phyloP scores from a whole-genome alignment of 37 sponge, comb jelly and placozoan species.

The Aphrocallistes beatrix region DNA sequence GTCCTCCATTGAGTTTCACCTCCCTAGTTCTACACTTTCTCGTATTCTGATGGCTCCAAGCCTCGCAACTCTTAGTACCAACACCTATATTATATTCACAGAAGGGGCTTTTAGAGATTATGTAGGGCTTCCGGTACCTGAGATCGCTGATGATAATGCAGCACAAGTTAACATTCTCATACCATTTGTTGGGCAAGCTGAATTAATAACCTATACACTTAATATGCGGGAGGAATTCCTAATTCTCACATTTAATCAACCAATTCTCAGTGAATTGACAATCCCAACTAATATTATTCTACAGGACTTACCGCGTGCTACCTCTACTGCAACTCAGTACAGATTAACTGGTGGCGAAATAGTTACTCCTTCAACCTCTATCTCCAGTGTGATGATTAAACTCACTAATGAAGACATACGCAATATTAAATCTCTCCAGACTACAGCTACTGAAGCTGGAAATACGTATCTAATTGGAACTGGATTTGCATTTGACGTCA shows the following conservation, averaged over 20 bases:
- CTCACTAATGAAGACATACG: background rate
- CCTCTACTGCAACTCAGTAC: background rate
- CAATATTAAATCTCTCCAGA: background rate
- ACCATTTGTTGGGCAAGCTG: background rate
- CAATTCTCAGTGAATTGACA: background rate
- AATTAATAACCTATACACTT: slow-evolving; percentile 47
- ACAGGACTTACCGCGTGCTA: background rate
- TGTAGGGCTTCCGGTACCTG: slow-evolving; percentile 24
- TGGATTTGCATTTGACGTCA: slow-evolving; percentile 31
- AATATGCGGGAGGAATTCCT: slow-evolving; percentile 57
- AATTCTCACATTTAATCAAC: background rate
- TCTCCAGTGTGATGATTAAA: background rate
- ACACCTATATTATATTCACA: slow-evolving; percentile 53
- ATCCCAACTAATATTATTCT: background rate
- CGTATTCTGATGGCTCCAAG: background rate
- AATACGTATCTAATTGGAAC: slow-evolving; percentile 50
- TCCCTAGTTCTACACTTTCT: background rate
- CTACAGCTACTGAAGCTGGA: slow-evolving; percentile 34
- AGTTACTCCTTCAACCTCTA: background rate
- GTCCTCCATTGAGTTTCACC: background rate
- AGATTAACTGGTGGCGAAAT: slow-evolving; percentile 21
- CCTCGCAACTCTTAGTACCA: slow-evolving; percentile 40
- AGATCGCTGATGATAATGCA: slow-evolving; percentile 35
- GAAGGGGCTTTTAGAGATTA: slow-evolving; percentile 18
- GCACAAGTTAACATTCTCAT: slow-evolving; percentile 25